Evolutionary conservation across 1,140 invertebrate genomes (phyloP), one percentile per base, ranked within the genome.

Genomic region (Globodera rostochiensis): DNA sequence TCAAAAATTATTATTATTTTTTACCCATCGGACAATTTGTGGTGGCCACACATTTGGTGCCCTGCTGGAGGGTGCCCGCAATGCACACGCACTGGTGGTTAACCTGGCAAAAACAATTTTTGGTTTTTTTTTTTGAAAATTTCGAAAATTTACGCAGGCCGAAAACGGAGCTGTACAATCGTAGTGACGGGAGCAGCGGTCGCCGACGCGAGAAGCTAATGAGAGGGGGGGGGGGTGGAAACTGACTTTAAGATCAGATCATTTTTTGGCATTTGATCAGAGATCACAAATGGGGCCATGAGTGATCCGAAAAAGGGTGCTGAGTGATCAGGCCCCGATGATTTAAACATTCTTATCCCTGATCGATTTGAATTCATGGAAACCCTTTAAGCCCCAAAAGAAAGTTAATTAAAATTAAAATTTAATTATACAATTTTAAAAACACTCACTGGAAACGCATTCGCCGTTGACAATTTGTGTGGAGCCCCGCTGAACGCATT

Each of bases 141-240:
- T 36, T n/a, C 19, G 45, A n/a, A 49, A 74, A 47, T 36, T 89
- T 53, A 89, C 84, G 75, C 88, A 89, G 6, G 88, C 88, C 11
- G 88, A 89, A 81, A 89, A 89, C 13, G 88, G 88, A 5, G 87
- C 79, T 13, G 88, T 89, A 69, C 88, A 89, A 71, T 89, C 88
- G 74, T 90, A 90, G 74, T 89, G 88, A 7, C 89, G 77, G 47
- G 87, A 87, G 69, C 88, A 89, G 13, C 88, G 88, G 70, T 89
- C 88, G 0, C 88, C 88, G 5, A 89, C 89, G 53, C 83, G 77
- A 0, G 88, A 87, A 13, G 80, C 87, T 88, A 80, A 45, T 83
- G 74, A 71, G 19, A 83, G n/a, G n/a, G n/a, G n/a, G n/a, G n/a
- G n/a, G n/a, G 36, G 3, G 36, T 0, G 36, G 36, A 36, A 36